Base-by-base conservation (phyloP, 2,797 vertebrate species). In the Setipinna tenuifilis region DNA sequence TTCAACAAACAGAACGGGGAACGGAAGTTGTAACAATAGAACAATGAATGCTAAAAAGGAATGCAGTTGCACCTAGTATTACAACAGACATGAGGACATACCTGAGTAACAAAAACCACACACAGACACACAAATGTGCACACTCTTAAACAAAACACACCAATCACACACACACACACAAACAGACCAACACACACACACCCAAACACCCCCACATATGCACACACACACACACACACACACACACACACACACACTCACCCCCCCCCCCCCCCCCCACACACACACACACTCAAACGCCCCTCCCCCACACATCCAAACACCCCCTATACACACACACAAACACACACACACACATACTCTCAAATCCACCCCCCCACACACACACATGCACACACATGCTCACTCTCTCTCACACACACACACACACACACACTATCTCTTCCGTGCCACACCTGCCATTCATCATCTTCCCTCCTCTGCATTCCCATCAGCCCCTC, bases 401-500 rank as follows among this genome's bases (percentile, higher is more conserved):
- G 19, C 25, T 2, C 65, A 71, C 35, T 5, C 35, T 5, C 35
- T 5, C 35, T 5, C 14, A 75, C 16, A 35, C 28, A 35, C 31
- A 41, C 16, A 75, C 68, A 41, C 81, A 12, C 21, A 21, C 44
- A 81, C 10, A 7, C 35, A 82, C 17, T 12, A 11, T 28, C 62
- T 28, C 62, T 65, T 23, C 3, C 12, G 17, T 75, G 68, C 68
- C 68, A 75, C 68, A 93, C 92, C 93, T 94, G 92, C 92, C 92
- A 92, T 91, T 75, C 68, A 91, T 88, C 91, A 89, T 89, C 87
- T 58, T 87, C 81, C 17, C 91, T 92, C 89, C 90, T 85, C 68
- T 85, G 81, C 87, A 90, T 95, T 95, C 93, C 93, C 92, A 94
- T 88, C 89, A 90, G 83, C 92, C 92, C 94, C 93, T 92, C 93